Base-by-base conservation (phyloP, 2,888 invertebrate species). In the Agrotis clavis region DNA sequence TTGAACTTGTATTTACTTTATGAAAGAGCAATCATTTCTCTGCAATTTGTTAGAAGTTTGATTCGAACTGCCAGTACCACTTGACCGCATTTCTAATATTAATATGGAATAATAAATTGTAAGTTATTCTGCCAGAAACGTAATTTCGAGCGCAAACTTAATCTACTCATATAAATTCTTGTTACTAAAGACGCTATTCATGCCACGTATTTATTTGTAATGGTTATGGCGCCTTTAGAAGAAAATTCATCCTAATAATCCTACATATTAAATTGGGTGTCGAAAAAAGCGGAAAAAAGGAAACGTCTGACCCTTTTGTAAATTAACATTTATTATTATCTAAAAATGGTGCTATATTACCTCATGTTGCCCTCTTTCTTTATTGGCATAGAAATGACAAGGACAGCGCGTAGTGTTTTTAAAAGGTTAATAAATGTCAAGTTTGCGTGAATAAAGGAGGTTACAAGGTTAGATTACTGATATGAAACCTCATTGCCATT, bases 391-490 rank as follows among this genome's bases (percentile, higher is more conserved):
- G 1, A 57, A 77, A 77, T 50, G 30, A 77, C 70, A 70, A 77
- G 70, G 77, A 56, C 70, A 73, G 50, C 45, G n/a, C n/a, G n/a
- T 35, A 57, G 19, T 25, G 45, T 47, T 70, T 70, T 30, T 45
- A 35, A 77, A 77, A 47, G 68, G 76, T 56, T 67, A 56, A 76
- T 57, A 35, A 68, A 77, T 69, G 77, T 51, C 57, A 73, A 47
- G 57, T 71, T 48, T 53, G 47, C 19, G n/a, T 77, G 57, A 47
- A 41, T n/a, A 62, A n/a, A 51, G 9, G 45, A 50, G 18, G 7
- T 59, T 53, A 25, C 18, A 35, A 50, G 18, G 7, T 59, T 53
- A 25, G 14, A 41, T 59, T 53, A 47, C n/a, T 48, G 18, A 45
- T 13, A 47, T 48, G 2, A 48, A 59, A 51, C 47, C 19, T 59